Percentiles rank a stretch among this genome's conserved stretches.
Evolutionary conservation across 2,888 invertebrate genomes (phyloP).

Genomic region (Hartigia nigra): DNA sequence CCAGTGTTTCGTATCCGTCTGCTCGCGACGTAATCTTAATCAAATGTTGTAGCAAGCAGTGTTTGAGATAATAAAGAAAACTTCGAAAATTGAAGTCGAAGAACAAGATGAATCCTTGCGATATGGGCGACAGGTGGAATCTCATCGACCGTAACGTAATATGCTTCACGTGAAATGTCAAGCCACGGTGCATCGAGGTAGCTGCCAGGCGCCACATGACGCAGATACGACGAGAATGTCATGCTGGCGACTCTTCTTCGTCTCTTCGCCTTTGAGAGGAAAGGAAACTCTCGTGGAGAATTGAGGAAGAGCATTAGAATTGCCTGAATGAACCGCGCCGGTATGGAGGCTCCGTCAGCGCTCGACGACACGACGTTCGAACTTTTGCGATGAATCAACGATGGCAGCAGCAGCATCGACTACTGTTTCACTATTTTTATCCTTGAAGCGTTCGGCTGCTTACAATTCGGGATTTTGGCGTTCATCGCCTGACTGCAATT

Average conservation of each 20-base stretch:
- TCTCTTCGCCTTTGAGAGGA: background rate
- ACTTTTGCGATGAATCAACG: slow-evolving; percentile 38
- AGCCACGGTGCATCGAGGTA: background rate
- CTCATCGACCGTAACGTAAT: background rate
- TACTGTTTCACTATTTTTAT: slow-evolving; percentile 3
- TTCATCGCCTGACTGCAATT: no score
- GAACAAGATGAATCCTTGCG: background rate
- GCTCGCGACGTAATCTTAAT: background rate
- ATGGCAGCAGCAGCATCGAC: slow-evolving; percentile 54
- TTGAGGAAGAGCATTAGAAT: background rate
- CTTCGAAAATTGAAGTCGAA: no score
- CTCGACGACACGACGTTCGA: background rate
- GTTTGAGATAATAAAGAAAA: no score
- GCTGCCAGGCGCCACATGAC: background rate
- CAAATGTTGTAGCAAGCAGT: background rate
- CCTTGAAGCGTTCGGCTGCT: background rate
- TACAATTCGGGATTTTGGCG: no score
- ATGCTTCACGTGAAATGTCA: background rate
- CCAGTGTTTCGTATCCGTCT: background rate
- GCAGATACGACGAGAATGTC: no score
- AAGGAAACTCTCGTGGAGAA: background rate
- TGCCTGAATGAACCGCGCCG: background rate
- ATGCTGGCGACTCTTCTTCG: background rate
- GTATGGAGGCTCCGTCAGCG: no score
- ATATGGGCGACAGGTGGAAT: background rate